Conservation (phyloP, 2,113 vertebrate species). For the Albula goreensis region DNA sequence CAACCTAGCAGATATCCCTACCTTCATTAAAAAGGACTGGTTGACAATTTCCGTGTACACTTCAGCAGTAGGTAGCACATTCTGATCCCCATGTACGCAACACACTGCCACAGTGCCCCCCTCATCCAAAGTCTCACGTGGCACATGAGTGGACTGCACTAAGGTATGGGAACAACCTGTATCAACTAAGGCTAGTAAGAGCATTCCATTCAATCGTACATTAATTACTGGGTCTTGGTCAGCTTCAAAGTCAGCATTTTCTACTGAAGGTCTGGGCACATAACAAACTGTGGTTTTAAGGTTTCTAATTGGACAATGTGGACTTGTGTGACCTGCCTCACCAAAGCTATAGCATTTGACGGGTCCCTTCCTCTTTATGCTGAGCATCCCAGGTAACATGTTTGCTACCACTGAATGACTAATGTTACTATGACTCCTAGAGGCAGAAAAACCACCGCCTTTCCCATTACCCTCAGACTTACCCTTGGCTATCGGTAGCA, state of each 20-base stretch:
- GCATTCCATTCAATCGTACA: not conserved
- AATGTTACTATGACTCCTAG: not conserved
- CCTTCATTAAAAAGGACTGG: not conserved
- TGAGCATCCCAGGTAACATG: too few relatives aligned
- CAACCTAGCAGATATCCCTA: not conserved
- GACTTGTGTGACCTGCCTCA: slow-evolving; percentile 2
- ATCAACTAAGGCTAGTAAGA: not conserved
- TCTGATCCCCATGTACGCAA: slow-evolving; percentile 4
- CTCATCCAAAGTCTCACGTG: not conserved
- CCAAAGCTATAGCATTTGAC: slow-evolving; percentile 1
- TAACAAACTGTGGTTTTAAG: not conserved
- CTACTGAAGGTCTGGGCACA: not conserved
- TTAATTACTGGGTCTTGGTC: not conserved
- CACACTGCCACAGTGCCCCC: not conserved
- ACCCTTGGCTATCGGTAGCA: not conserved
- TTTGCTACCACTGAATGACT: not conserved
- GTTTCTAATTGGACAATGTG: not conserved
- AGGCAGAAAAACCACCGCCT: not conserved
- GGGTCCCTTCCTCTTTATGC: not conserved
- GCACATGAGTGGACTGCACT: not conserved
- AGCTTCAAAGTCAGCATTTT: not conserved
- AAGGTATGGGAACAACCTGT: not conserved
- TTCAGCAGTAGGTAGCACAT: not conserved
- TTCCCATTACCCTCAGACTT: slow-evolving; percentile 12
- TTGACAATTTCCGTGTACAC: not conserved